Percentiles rank a stretch among this genome's conserved stretches.
These are phyloP conservation scores for Oryzias melastigma DNA, from an alignment of 2,113 vertebrate species.

Conservation along the genomic window DNA sequence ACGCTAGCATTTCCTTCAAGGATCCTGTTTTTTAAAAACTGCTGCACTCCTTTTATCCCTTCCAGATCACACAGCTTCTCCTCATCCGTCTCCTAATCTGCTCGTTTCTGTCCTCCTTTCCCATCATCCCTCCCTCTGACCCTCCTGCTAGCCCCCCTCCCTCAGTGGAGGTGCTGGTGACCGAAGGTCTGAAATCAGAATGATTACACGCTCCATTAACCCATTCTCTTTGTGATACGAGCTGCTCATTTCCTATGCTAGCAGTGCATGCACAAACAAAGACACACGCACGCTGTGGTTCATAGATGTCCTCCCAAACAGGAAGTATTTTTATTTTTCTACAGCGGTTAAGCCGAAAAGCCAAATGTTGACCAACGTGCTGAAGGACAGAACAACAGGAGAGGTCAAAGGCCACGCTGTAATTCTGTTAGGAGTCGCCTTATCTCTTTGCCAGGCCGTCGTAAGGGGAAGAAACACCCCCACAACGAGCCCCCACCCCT, in stretches of 20 bases:
- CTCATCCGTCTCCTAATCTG: background rate
- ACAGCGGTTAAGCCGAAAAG: too few species aligned
- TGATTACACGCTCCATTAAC: constrained; percentile 62
- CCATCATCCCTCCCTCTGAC: constrained; percentile 8
- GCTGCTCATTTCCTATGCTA: constrained; percentile 6
- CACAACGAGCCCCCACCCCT: constrained; percentile 47
- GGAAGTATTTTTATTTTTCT: too few species aligned
- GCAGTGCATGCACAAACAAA: background rate
- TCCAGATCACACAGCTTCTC: constrained; percentile 1
- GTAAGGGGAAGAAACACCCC: constrained; percentile 42
- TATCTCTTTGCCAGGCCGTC: constrained; percentile 54
- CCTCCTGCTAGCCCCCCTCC: constrained; percentile 12
- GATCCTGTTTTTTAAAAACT: background rate
- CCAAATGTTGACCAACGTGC: too few species aligned
- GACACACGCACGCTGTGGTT: constrained; percentile 2
- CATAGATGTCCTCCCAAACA: background rate
- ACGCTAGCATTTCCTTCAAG: background rate
- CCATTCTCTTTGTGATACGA: constrained; percentile 38
- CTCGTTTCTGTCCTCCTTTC: constrained; percentile 18
- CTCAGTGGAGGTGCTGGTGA: constrained; percentile 30
- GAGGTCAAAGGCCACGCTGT: background rate
- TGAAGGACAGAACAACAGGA: background rate
- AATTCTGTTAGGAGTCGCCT: background rate
- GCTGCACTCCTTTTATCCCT: constrained; percentile 9
- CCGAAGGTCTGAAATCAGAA: constrained; percentile 43